Conservation (phyloP, 2,113 vertebrate species). For the Podarcis muralis region DNA sequence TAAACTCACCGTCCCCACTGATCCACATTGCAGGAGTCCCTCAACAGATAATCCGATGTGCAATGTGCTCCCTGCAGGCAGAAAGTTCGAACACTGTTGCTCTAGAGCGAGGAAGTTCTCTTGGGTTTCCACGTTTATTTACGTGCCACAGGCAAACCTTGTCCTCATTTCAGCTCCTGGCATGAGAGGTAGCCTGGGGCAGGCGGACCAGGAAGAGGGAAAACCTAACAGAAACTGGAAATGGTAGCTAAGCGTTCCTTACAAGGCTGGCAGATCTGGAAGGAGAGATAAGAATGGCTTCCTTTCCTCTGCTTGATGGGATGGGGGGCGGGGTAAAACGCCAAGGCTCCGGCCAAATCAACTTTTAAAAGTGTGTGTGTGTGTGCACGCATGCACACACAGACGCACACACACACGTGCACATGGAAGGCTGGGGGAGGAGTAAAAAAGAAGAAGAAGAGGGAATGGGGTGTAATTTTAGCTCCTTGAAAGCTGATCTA, state of each 20-base stretch:
- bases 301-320: background rate
- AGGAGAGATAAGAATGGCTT: conserved; percentile 4
- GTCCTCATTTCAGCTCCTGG: background rate
- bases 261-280: background rate
- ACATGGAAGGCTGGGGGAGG: background rate
- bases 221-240: background rate
- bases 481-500: conserved; percentile 25
- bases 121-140: background rate
- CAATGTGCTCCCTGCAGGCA: background rate
- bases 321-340: background rate
- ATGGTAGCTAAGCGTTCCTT: background rate
- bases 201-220: background rate
- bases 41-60: background rate
- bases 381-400: no score
- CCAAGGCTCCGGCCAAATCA: background rate
- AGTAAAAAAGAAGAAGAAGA: background rate
- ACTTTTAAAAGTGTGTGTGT: background rate
- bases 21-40: background rate
- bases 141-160: background rate
- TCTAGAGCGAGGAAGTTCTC: background rate
- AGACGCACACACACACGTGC: background rate
- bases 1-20: background rate
- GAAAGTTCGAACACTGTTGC: background rate
- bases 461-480: conserved; percentile 22
- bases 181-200: background rate